These are phyloP conservation scores for Sminthurinus aureus DNA, from an alignment of 2,888 invertebrate species.

Conservation along the genomic window DNA sequence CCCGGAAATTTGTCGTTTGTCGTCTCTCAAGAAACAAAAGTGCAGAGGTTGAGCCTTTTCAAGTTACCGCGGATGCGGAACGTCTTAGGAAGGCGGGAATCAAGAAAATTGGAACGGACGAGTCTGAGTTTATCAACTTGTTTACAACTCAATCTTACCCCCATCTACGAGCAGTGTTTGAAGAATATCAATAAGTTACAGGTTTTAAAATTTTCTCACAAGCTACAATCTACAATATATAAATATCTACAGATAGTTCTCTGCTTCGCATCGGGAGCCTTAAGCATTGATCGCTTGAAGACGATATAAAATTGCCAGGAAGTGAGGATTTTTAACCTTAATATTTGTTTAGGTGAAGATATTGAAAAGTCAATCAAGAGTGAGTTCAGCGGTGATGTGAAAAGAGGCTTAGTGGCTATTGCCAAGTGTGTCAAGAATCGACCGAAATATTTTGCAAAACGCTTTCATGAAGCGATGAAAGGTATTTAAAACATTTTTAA, in stretches of 20 bases:
- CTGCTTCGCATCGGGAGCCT: too few relatives aligned
- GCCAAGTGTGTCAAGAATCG: constrained; percentile 82
- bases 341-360: constrained; percentile 21
- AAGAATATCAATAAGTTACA: constrained; percentile 18
- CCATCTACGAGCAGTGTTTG: constrained; percentile 82
- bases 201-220: too few relatives aligned
- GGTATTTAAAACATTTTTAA: constrained; percentile 64
- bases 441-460: constrained; percentile 84
- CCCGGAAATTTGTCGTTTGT: too few relatives aligned
- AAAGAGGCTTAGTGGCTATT: constrained; percentile 81
- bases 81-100: constrained; percentile 79
- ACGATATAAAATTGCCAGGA: too few relatives aligned
- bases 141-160: constrained; percentile 87
- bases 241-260: too few relatives aligned
- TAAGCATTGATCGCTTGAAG: too few relatives aligned
- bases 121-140: constrained; percentile 84
- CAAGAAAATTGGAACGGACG: constrained; percentile 85
- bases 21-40: too few relatives aligned
- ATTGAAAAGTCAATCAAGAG: constrained; percentile 79
- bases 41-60: too few relatives aligned
- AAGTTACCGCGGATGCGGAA: too few relatives aligned
- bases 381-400: constrained; percentile 86
- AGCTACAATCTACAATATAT: too few relatives aligned
- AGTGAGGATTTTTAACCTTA: too few relatives aligned
- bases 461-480: constrained; percentile 86